Base-by-base conservation (phyloP, 2,888 invertebrate genomes). In the Stenodera caucasica region DNA sequence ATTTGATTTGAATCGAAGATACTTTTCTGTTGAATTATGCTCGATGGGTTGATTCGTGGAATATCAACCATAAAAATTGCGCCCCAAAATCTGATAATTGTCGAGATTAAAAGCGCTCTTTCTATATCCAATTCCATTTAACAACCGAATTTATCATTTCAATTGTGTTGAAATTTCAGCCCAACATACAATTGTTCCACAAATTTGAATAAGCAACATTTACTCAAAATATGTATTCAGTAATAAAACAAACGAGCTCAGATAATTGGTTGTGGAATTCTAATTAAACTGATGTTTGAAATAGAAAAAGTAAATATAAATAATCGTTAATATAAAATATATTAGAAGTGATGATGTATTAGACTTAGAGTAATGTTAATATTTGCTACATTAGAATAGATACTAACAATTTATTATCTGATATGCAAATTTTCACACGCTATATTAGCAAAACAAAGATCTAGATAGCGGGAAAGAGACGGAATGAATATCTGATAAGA, bases 351-450 rank as follows among this genome's bases (percentile, higher is more conserved):
- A 26, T 26, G 26, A 23, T 5, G 2, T 23, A 18, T 37, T 37
- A 40, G 18, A 40, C 11, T 37, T 37, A 40, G 18, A 40, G 18
- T 23, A 23, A 45, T 45, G 45, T 11, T 45, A 45, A 45, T 45
- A 45, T 45, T 45, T 45, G 23, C 21, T 23, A 23, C 23, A 12
- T 11, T 21, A 9, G 2, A 45, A n/a, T n/a, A 45, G 45, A 45
- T 45, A 45, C 21, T 23, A 45, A 45, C 23, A 23, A 45, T 45
- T 45, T 45, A 45, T 45, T 45, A 45, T 21, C 45, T 45, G 45
- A 45, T 45, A 45, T 45, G 45, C 45, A 45, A 45, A 45, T 45
- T 45, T 45, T 45, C 45, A 12, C 45, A 45, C 45, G 11, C 45
- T 23, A 23, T 45, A 45, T 45, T 45, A 45, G 45, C 23, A 21